Evolutionary conservation across 2,888 invertebrate species (phyloP).

Genomic region (Meiosimyza platycephala): DNA sequence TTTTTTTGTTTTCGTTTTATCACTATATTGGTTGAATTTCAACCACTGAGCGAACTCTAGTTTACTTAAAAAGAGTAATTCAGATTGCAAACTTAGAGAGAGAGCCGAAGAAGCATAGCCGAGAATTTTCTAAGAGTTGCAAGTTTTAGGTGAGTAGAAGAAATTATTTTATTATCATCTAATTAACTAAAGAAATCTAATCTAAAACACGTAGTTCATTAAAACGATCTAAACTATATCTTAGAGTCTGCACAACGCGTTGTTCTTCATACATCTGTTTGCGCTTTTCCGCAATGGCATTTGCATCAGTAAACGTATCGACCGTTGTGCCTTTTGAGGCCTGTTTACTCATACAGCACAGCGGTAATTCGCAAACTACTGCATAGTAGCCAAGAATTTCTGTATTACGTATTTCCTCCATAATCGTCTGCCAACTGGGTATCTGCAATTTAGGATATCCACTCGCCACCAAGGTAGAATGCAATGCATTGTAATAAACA

Average conservation of each 20-base stretch:
- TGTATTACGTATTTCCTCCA: slow-evolving; percentile 52
- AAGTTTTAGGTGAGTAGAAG: no score
- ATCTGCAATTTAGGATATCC: slow-evolving; percentile 30
- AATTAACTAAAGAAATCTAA: no score
- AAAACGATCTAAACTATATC: slow-evolving; percentile 52
- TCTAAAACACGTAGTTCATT: slow-evolving; percentile 55
- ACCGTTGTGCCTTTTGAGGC: slow-evolving; percentile 49
- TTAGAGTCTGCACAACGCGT: slow-evolving; percentile 51
- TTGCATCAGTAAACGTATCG: slow-evolving; percentile 47
- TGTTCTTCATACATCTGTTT: slow-evolving; percentile 49
- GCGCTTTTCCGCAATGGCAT: slow-evolving; percentile 49
- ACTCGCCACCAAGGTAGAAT: slow-evolving; percentile 46
- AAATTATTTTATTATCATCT: no score
- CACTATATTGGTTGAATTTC: no score
- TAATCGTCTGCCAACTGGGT: slow-evolving; percentile 50
- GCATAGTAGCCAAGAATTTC: slow-evolving; percentile 57
- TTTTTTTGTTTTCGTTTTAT: no score
- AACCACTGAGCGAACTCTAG: no score
- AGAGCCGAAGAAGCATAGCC: no score
- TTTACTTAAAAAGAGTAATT: no score
- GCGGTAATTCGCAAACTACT: slow-evolving; percentile 54
- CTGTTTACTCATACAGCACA: slow-evolving; percentile 52
- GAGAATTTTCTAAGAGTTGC: no score
- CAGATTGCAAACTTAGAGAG: no score
- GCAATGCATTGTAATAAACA: slow-evolving; percentile 52